Conservation (phyloP, 1,140 invertebrate genomes). For the Stratiolaelaps scimitus region DNA sequence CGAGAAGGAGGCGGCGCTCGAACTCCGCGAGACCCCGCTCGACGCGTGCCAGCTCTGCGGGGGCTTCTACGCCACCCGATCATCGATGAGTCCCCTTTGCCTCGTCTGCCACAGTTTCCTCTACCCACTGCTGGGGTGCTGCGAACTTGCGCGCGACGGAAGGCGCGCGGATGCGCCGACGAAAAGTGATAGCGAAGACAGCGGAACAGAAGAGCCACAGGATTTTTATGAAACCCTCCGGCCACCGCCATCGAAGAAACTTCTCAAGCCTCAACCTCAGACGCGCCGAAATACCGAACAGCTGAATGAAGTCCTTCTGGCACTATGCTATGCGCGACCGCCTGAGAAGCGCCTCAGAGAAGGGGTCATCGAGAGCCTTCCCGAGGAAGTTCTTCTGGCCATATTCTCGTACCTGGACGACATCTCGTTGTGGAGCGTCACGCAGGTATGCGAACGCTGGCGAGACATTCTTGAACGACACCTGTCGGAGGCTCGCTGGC, state of each 20-base stretch:
- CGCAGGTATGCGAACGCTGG: conserved; percentile 73
- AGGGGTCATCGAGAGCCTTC: conserved; percentile 42
- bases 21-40: too few species aligned
- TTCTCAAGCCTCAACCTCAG: conserved; percentile 17
- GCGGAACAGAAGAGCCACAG: conserved; percentile 82
- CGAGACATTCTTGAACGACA: conserved; percentile 59
- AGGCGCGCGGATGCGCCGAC: conserved; percentile 38
- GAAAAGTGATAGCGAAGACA: conserved; percentile 80
- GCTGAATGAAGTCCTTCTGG: conserved; percentile 34
- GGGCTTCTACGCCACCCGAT: conserved; percentile 8
- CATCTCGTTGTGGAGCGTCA: conserved; percentile 70
- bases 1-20: too few species aligned
- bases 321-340: conserved; percentile 41
- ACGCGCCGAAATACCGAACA: background rate
- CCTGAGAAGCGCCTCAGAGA: conserved; percentile 54
- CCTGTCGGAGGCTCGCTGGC: conserved; percentile 60
- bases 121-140: background rate
- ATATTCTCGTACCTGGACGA: conserved; percentile 82
- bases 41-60: conserved; percentile 19
- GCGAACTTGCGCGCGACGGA: background rate
- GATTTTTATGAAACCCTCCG: conserved; percentile 39
- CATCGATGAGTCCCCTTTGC: conserved; percentile 7
- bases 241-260: conserved; percentile 28
- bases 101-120: conserved; percentile 20
- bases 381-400: conserved; percentile 58